phyloP scores from a whole-genome alignment of 2,797 vertebrate species.

The Platyrinchus mystaceus region DNA sequence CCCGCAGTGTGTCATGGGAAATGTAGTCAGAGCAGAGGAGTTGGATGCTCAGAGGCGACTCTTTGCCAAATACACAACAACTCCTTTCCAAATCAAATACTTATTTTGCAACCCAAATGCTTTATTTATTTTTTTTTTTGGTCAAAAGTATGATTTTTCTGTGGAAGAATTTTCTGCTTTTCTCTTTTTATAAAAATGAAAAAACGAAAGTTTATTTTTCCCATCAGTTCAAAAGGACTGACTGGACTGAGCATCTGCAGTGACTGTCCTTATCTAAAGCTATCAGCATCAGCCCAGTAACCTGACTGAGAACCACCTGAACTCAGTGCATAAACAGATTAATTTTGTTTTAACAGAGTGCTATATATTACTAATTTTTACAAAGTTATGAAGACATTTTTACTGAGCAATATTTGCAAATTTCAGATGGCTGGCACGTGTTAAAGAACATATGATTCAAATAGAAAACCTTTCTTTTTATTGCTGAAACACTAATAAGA shows the following conservation, averaged over 20 bases:
- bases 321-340: background rate
- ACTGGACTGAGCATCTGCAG: background rate
- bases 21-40: background rate
- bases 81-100: background rate
- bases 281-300: background rate
- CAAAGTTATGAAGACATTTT: conserved; percentile 51
- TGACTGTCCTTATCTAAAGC: background rate
- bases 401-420: conserved; percentile 33
- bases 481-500: conserved; percentile 72
- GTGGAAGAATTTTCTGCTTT: background rate
- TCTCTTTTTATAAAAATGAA: background rate
- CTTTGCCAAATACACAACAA: background rate
- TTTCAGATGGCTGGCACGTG: conserved; percentile 65
- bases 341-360: background rate
- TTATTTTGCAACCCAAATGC: background rate
- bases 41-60: background rate
- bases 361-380: background rate
- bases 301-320: background rate
- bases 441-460: conserved; percentile 62
- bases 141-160: background rate
- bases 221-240: background rate
- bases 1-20: background rate
- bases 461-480: conserved; percentile 68
- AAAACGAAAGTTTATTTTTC: background rate
- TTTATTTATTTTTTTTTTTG: background rate